phyloP scores from a whole-genome alignment of 2,113 vertebrate species.

The Octodon degus region DNA sequence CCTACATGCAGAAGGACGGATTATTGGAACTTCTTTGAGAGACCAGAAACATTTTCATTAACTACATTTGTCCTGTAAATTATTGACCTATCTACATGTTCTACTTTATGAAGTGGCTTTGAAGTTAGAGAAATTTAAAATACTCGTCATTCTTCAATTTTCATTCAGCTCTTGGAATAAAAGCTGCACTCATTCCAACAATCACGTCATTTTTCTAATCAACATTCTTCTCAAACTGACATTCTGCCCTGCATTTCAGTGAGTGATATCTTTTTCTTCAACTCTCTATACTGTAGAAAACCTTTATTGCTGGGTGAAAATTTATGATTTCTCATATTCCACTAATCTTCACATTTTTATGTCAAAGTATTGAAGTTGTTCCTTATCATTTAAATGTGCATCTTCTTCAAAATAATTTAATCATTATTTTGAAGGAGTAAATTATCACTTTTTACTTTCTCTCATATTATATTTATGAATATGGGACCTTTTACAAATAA shows the following conservation, averaged over 20 bases:
- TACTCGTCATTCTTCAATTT: constrained; percentile 58
- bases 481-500: not conserved
- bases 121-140: constrained; percentile 60
- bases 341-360: constrained; percentile 2
- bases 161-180: constrained; percentile 63
- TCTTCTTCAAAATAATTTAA: constrained; percentile 8
- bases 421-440: not conserved
- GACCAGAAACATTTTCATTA: constrained; percentile 61
- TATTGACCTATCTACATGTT: constrained; percentile 60
- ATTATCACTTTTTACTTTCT: not conserved
- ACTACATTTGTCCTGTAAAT: constrained; percentile 61
- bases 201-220: constrained; percentile 59
- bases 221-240: constrained; percentile 60
- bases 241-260: not conserved
- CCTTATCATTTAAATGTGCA: constrained; percentile 22
- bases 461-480: constrained; percentile 8
- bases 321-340: not conserved
- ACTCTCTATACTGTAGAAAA: not conserved
- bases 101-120: constrained; percentile 64
- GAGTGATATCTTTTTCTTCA: constrained; percentile 28
- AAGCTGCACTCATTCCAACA: constrained; percentile 48
- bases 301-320: constrained; percentile 39
- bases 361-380: not conserved
- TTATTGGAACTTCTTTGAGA: constrained; percentile 57
- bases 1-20: constrained; percentile 52